Conservation (phyloP, 1,140 invertebrate genomes). For the Caenorhabditis latens region DNA sequence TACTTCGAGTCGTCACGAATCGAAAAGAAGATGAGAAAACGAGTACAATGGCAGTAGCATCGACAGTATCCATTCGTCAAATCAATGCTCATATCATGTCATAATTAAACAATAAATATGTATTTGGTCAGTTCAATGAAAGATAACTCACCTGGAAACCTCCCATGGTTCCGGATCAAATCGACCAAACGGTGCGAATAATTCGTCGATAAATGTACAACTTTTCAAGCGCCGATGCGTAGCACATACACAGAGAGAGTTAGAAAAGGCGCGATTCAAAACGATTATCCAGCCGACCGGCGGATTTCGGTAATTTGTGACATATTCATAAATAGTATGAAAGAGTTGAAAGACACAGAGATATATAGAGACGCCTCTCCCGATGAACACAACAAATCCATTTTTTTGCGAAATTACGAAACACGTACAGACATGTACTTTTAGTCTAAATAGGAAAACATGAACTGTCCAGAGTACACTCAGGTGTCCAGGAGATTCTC, state of each 20-base stretch:
- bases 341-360: slow-evolving; percentile 30
- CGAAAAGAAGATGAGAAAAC: slow-evolving; percentile 38
- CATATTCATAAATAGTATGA: slow-evolving; percentile 28
- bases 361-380: not conserved
- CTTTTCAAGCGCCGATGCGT: slow-evolving; percentile 39
- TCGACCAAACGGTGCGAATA: slow-evolving; percentile 53
- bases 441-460: not conserved
- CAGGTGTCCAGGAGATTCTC: not conserved
- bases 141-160: slow-evolving; percentile 49
- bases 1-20: slow-evolving; percentile 17
- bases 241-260: not conserved
- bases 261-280: slow-evolving; percentile 35
- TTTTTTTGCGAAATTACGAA: slow-evolving; percentile 17
- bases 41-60: slow-evolving; percentile 19
- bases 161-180: slow-evolving; percentile 52
- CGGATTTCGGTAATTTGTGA: slow-evolving; percentile 53
- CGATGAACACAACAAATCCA: slow-evolving; percentile 9
- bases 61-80: slow-evolving; percentile 8
- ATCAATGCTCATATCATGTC: not conserved
- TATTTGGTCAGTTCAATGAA: not conserved
- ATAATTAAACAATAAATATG: not conserved
- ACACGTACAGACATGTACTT: slow-evolving; percentile 14
- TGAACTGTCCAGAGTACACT: slow-evolving; percentile 4
- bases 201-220: slow-evolving; percentile 55
- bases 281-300: slow-evolving; percentile 54